Base-by-base conservation (phyloP, 2,888 invertebrate species). In the Oscheius sp. region DNA sequence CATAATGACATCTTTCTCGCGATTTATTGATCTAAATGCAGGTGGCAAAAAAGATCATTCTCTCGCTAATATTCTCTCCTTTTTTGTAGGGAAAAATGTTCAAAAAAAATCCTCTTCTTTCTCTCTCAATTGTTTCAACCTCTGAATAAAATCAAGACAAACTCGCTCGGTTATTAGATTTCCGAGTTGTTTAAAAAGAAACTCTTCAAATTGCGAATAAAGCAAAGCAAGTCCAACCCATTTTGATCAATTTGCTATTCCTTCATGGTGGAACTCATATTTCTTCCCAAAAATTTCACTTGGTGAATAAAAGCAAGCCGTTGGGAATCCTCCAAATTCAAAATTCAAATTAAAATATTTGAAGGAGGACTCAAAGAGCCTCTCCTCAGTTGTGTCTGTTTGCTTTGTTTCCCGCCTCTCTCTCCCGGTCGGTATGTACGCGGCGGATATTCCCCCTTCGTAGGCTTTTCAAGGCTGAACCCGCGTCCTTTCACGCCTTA, bases 361-460 rank as follows among this genome's bases (percentile, higher is more conserved):
- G 6, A 25, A 25, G 8, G 27, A 23, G 52, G 27, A 25, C 27
- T n/a, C 52, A 25, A 52, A n/a, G 25, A 25, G 50, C 27, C 27
- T 25, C 27, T 27, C 52, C 42, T 12, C 42, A 42, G 42, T 17
- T 42, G 50, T 29, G 8, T n/a, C 37, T 55, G 55, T 55, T 55
- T 55, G 55, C 48, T 55, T 55, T 55, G 52, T 52, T 52, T 52
- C 52, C 50, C 52, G 52, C 27, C n/a, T 25, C 52, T n/a, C 52
- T 27, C 27, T n/a, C n/a, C n/a, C n/a, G n/a, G n/a, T n/a, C 53
- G 33, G 55, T 55, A 55, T 55, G 55, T 55, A 55, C 55, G 55
- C 55, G 55, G 55, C 55, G 55, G 55, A 55, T 55, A 53, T 53
- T 53, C 53, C 23, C 37, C 55, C 34, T 15, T 31, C 46, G 20